Percentiles rank a stretch among this genome's conserved stretches.
phyloP scores from a whole-genome alignment of 2,797 vertebrate species.

The Xiphophorus birchmanni region DNA sequence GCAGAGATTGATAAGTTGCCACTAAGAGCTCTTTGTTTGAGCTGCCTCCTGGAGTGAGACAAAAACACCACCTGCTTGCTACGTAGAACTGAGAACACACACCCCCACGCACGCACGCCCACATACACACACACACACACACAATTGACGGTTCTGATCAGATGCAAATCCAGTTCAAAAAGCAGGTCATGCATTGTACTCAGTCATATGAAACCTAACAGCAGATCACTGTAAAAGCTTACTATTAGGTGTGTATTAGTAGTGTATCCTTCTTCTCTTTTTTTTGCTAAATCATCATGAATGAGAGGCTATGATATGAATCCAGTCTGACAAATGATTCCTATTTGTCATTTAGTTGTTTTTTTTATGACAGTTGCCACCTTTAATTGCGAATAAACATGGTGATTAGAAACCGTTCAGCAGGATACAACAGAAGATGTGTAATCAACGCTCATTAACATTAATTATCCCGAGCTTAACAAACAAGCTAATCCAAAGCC shows the following conservation, averaged over 20 bases:
- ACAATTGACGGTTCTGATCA: constrained; percentile 28
- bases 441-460: constrained; percentile 36
- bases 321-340: constrained; percentile 16
- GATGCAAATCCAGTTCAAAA: constrained; percentile 27
- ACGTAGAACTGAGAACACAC: constrained; percentile 32
- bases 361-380: constrained; percentile 28
- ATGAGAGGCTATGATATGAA: constrained; percentile 1
- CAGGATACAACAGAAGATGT: constrained; percentile 18
- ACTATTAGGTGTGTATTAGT: not conserved
- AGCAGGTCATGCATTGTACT: constrained; percentile 17
- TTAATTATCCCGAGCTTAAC: constrained; percentile 29
- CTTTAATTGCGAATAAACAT: constrained; percentile 31
- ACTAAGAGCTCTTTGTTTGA: constrained; percentile 75
- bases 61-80: constrained; percentile 92
- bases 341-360: constrained; percentile 9
- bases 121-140: constrained; percentile 7
- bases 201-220: constrained; percentile 3
- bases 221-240: not conserved
- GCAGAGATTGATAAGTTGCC: constrained; percentile 74
- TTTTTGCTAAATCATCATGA: not conserved
- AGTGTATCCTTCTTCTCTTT: not conserved
- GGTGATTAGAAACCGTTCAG: constrained; percentile 34
- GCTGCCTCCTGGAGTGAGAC: constrained; percentile 81
- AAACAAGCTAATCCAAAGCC: constrained; percentile 25
- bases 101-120: not conserved